These are phyloP conservation scores for Caerostris darwini DNA, from an alignment of 1,140 invertebrate species.

Conservation along the genomic window DNA sequence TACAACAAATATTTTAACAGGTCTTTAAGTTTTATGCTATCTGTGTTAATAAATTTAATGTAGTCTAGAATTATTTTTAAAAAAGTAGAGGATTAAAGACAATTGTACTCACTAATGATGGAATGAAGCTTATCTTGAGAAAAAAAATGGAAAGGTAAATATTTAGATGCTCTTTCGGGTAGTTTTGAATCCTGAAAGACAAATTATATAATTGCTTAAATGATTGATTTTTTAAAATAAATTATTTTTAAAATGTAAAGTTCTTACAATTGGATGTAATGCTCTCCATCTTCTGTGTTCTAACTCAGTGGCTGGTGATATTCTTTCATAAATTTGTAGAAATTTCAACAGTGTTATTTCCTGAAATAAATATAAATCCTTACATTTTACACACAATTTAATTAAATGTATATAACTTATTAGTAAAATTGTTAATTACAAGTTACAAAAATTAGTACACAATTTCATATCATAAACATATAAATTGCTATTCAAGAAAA, in stretches of 20 bases:
- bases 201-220: neutral
- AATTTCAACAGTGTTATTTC: neutral
- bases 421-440: too few relatives aligned
- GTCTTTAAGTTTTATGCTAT: too few relatives aligned
- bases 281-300: neutral
- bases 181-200: conserved; percentile 1
- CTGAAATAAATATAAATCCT: neutral
- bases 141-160: conserved; percentile 37
- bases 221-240: neutral
- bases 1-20: too few relatives aligned
- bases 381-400: too few relatives aligned
- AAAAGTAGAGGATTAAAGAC: too few relatives aligned
- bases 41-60: too few relatives aligned
- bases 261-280: conserved; percentile 32
- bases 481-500: too few relatives aligned
- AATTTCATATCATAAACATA: too few relatives aligned
- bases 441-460: too few relatives aligned
- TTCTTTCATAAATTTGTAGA: conserved; percentile 40
- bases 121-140: neutral
- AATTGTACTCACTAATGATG: conserved; percentile 3
- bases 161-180: neutral
- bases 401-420: too few relatives aligned
- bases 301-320: neutral
- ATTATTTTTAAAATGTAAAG: neutral
- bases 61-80: too few relatives aligned